Percentiles rank a stretch among this genome's conserved stretches.
These are phyloP conservation scores for Anagyrus pseudococci DNA, from an alignment of 2,888 invertebrate genomes.

Conservation along the genomic window DNA sequence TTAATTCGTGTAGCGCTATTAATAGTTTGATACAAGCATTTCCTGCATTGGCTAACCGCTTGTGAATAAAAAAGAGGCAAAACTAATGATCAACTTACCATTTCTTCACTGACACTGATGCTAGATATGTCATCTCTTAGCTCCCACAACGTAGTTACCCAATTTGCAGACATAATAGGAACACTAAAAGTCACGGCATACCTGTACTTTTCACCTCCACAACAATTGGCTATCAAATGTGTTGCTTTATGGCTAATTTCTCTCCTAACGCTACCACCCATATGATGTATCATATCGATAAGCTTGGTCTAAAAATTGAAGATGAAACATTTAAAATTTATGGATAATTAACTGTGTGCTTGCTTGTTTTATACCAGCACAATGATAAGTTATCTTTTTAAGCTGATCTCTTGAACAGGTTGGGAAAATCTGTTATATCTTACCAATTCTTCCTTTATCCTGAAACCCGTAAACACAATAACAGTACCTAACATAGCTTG, in stretches of 20 bases:
- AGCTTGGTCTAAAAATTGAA: constrained; percentile 74
- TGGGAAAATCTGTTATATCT: constrained; percentile 50
- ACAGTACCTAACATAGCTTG: constrained; percentile 87
- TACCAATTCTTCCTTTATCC: constrained; percentile 89
- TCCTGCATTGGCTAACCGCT: constrained; percentile 6
- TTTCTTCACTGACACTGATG: constrained; percentile 73
- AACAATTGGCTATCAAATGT: constrained; percentile 89
- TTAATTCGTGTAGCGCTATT: constrained; percentile 13
- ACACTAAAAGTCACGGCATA: constrained; percentile 90
- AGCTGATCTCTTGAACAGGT: no score
- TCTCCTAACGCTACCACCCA: constrained; percentile 95
- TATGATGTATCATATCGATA: constrained; percentile 90
- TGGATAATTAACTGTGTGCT: background rate
- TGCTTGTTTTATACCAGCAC: background rate
- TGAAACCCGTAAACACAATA: constrained; percentile 91
- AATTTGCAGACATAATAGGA: constrained; percentile 85
- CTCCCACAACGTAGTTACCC: constrained; percentile 91
- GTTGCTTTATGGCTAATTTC: constrained; percentile 89
- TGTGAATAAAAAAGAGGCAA: constrained; percentile 12
- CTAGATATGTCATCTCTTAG: constrained; percentile 74
- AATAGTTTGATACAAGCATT: constrained; percentile 21
- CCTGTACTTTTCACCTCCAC: constrained; percentile 92
- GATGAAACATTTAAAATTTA: constrained; percentile 15
- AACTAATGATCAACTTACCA: constrained; percentile 65
- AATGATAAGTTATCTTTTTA: background rate